Evolutionary conservation across 2,113 vertebrate species (phyloP), one percentile per base, ranked within the genome.

Genomic region (Anhinga anhinga): DNA sequence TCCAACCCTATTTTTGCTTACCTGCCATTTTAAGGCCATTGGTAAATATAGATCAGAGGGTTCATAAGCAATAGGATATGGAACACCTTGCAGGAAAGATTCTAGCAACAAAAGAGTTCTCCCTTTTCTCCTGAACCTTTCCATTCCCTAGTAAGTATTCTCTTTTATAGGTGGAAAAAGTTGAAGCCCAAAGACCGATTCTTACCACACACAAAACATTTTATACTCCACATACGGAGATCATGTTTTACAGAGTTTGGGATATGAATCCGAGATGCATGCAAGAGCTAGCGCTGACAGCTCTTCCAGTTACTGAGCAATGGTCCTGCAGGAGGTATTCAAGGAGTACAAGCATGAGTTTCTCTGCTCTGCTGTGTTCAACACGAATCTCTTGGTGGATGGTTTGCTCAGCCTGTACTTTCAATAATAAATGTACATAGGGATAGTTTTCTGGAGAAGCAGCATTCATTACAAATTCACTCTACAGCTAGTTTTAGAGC

Each of bases 41-140:
- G 52, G 44, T 52, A 96, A 94, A 88, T 88, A 95, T n/a, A 85
- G 82, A 90, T 58, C 91, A 82, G 86, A 95, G 86, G 29, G 50
- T 30, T 36, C 23, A 34, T 10, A 55, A 27, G 66, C 86, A 85
- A 27, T 73, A 53, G 83, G 92, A 77, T 82, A 55, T 32, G 56
- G 52, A 82, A 47, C 23, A 88, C 94, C 47, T 52, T 85, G 71
- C 27, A 53, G 74, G 82, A 77, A 58, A 65, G 32, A 30, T 23
- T 67, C n/a, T 25, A 50, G 21, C 14, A 47, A 47, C 55, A 59
- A 42, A 76, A 27, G 8, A 18, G 17, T 6, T 32, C 49, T 49
- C 13, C 52, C 30, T 36, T 66, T 83, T 47, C 34, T 23, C 30
- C 29, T 30, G 49, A 47, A 5, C 17, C 15, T 34, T 73, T 56